Evolutionary conservation across 2,113 vertebrate genomes (phyloP).

Genomic region (Thermophis baileyi): DNA sequence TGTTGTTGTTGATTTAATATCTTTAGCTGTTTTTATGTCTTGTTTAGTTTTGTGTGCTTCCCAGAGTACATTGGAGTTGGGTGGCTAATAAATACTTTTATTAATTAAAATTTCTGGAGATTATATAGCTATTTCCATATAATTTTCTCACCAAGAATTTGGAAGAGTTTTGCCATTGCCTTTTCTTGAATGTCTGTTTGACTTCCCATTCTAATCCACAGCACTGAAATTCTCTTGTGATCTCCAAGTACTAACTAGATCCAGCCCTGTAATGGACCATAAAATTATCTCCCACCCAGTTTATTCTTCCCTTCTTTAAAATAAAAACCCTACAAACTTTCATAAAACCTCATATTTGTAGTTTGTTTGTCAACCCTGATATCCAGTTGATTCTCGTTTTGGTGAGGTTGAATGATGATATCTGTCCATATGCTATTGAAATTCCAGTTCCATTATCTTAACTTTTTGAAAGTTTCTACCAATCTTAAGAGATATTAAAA

Average conservation of each 20-base stretch:
- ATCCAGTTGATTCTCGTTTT: not conserved
- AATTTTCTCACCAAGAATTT: not conserved
- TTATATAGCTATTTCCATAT: not conserved
- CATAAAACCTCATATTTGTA: not conserved
- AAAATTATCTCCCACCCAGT: too few relatives aligned
- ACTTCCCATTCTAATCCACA: not conserved
- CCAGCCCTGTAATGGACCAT: not conserved
- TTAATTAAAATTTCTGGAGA: not conserved
- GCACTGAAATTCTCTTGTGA: not conserved
- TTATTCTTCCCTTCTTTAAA: too few relatives aligned
- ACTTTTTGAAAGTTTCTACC: slow-evolving; percentile 1
- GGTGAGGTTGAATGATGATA: not conserved
- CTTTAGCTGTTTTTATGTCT: not conserved
- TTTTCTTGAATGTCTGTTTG: not conserved
- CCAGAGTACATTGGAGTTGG: not conserved
- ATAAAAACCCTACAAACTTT: not conserved
- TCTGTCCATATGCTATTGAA: not conserved
- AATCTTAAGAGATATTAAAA: not conserved
- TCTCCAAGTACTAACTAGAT: not conserved
- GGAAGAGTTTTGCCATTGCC: not conserved
- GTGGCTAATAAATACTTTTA: not conserved
- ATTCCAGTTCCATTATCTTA: accelerated
- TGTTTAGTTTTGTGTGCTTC: not conserved
- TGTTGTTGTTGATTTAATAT: not conserved
- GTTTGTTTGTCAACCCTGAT: not conserved